These are phyloP conservation scores for Falcunculus frontatus DNA, from an alignment of 2,113 vertebrate species.

Conservation along the genomic window DNA sequence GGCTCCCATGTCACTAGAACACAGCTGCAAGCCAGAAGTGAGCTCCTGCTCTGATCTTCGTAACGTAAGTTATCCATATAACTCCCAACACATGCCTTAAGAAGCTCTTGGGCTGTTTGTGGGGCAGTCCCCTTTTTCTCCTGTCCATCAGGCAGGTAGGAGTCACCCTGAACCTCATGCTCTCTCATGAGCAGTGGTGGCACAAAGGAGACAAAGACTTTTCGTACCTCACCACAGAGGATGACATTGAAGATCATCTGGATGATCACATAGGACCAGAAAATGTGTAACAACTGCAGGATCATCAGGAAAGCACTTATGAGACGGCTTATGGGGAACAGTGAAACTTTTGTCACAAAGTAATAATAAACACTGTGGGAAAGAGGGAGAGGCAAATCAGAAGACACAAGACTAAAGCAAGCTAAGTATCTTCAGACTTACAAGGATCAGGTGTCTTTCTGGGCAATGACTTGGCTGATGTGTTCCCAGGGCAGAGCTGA, in stretches of 20 bases:
- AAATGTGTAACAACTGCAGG: slow-evolving; percentile 78
- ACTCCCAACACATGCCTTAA: neutral
- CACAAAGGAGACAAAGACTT: neutral
- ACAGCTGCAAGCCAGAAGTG: neutral
- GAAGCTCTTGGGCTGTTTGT: neutral
- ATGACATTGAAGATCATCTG: slow-evolving; percentile 75
- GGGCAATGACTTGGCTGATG: neutral
- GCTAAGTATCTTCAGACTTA: neutral
- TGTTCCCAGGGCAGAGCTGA: neutral
- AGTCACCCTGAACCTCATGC: neutral
- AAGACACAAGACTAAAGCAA: neutral
- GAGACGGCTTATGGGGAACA: slow-evolving; percentile 76
- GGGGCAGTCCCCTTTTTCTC: neutral
- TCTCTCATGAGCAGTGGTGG: neutral
- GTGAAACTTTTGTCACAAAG: slow-evolving; percentile 66
- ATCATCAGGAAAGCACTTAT: slow-evolving; percentile 75
- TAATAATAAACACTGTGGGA: slow-evolving; percentile 63
- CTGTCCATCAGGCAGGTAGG: neutral
- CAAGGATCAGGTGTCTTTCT: neutral
- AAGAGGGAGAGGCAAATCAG: neutral
- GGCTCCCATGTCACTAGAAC: neutral
- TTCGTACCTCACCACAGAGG: slow-evolving; percentile 69
- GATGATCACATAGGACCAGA: slow-evolving; percentile 81
- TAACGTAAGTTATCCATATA: neutral
- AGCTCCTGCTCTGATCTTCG: neutral